Base-by-base conservation (phyloP, 2,113 vertebrate species). In the Neolamprologus devosi region DNA sequence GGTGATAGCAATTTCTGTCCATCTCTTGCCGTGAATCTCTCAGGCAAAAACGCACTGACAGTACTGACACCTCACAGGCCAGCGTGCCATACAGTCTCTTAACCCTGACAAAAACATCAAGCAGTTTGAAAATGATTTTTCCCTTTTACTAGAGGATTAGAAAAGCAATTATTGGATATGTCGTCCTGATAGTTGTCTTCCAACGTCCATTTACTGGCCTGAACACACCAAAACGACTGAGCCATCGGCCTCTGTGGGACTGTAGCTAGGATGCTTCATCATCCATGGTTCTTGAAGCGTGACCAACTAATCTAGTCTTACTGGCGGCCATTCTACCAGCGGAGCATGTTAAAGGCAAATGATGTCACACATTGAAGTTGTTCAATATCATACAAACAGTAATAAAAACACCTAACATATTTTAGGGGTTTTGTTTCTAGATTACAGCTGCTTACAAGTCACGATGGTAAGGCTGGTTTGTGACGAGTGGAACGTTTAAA, bases 401-500 rank as follows among this genome's bases (percentile, higher is more conserved):
- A 40, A 26, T 16, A 23, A 17, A 26, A 40, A 51, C 40, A 81
- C 33, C 33, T 68, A 19, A 63, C 4, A 33, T 60, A 35, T 63
- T 63, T 35, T n/a, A 63, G 30, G 30, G 30, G 5, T 35, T 42
- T 70, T 42, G 35, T 2, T 40, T 70, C n/a, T 42, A 70, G 65
- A 0, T 70, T 70, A 70, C n/a, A 70, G 9, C 35, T 42, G 8
- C 65, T 40, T 70, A 42, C 35, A 70, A 42, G 65, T 70, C 37
- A 23, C 2, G 35, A 14, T 23, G 58, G 16, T 63, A 63, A 19
- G n/a, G 35, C 12, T 70, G 35, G 35, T 23, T 68, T 68, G 65
- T 42, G 35, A 42, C 0, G 5, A 21, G 35, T 23, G n/a, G 0
- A 70, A 40, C 12, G 3, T 13, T 70, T 14, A 26, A 26, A 70